Evolutionary conservation across 2,113 vertebrate genomes (phyloP).

Genomic region (Sclerurus mexicanus): DNA sequence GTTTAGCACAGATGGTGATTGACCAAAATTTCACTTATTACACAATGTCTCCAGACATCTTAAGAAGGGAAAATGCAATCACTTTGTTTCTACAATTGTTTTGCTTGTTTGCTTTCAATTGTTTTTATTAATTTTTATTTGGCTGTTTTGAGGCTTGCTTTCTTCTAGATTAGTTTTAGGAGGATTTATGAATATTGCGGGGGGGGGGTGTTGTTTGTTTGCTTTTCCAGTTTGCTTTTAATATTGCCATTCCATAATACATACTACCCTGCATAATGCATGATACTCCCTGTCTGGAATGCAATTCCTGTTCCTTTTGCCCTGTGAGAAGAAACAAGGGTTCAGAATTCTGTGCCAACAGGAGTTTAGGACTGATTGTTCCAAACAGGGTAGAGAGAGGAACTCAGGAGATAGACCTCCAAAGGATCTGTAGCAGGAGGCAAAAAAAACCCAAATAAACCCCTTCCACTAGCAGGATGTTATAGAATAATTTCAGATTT

Average conservation of each 20-base stretch:
- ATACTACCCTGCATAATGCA: rapidly evolving
- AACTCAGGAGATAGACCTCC: not conserved
- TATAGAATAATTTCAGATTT: not conserved
- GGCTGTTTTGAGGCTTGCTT: not conserved
- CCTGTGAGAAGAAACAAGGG: not conserved
- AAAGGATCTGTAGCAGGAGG: not conserved
- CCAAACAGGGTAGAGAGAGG: not conserved
- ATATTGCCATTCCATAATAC: not conserved
- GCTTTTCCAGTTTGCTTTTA: not conserved
- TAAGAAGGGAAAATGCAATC: not conserved
- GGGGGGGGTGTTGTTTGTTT: not conserved
- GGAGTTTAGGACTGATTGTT: not conserved
- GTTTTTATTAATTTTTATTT: not conserved
- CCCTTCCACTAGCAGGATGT: not conserved
- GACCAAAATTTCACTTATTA: not conserved
- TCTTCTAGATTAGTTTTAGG: not conserved
- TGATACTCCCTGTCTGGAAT: not conserved
- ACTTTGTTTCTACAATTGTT: not conserved
- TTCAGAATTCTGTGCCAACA: not conserved
- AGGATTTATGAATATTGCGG: not conserved
- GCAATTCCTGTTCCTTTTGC: not conserved
- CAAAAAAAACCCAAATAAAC: not conserved
- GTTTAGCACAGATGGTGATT: not conserved
- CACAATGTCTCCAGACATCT: not conserved
- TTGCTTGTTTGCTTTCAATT: not conserved